phyloP scores from a whole-genome alignment of 2,113 vertebrate species.

The Tautogolabrus adspersus region DNA sequence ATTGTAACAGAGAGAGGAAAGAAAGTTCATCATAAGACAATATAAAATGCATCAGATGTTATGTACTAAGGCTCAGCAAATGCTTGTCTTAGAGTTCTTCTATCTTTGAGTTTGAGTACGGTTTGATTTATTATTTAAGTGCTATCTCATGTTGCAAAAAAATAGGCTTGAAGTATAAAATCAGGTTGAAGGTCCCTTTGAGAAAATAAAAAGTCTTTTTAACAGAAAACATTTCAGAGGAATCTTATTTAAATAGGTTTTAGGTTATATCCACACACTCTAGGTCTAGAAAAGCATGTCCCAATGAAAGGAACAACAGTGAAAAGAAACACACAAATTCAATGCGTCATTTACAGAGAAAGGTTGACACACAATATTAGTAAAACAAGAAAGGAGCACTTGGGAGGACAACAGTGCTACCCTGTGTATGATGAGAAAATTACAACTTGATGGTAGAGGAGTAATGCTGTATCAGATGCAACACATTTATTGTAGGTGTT shows the following conservation, averaged over 20 bases:
- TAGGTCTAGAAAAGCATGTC: constrained; percentile 1
- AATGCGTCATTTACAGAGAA: constrained; percentile 24
- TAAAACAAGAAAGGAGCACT: not conserved
- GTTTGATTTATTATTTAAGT: not conserved
- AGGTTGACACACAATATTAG: not conserved
- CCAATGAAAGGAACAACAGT: constrained; percentile 20
- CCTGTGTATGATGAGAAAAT: constrained; percentile 40
- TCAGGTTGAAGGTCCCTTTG: not conserved
- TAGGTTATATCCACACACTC: not conserved
- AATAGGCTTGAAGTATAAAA: not conserved
- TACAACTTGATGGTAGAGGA: not conserved
- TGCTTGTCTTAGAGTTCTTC: not conserved
- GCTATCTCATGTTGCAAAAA: not conserved
- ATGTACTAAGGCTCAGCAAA: not conserved
- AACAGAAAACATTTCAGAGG: constrained; percentile 24
- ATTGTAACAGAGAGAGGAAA: not conserved
- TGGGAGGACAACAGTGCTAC: constrained; percentile 62
- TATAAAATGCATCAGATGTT: not conserved
- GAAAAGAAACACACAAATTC: constrained; percentile 27
- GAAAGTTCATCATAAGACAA: not conserved
- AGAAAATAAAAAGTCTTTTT: constrained; percentile 5
- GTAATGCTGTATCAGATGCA: not conserved
- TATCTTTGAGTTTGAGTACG: not conserved
- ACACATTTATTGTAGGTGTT: not conserved
- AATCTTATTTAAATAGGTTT: constrained; percentile 34